phyloP scores from a whole-genome alignment of 2,888 invertebrate genomes.

The Seira sanloemensis region DNA sequence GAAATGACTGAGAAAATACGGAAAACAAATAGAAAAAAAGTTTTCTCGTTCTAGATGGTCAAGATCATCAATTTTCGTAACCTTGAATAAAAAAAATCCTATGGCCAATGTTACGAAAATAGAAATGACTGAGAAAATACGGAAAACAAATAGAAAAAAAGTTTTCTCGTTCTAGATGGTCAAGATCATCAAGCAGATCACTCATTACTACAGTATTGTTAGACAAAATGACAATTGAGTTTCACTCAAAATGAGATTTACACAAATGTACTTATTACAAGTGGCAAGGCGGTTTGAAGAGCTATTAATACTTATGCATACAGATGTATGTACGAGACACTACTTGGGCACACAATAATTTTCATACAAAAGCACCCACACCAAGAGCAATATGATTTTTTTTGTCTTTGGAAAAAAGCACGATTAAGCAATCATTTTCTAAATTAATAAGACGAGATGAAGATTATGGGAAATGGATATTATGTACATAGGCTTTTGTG shows the following conservation, averaged over 20 bases:
- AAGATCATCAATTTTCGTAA: constrained; percentile 46
- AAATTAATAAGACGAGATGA: no score
- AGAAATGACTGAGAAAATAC: constrained; percentile 54
- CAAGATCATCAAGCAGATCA: constrained; percentile 33
- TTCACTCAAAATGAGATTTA: no score
- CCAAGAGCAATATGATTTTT: neutral
- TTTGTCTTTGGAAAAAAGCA: constrained; percentile 19
- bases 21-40: constrained; percentile 50
- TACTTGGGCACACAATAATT: neutral
- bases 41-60: constrained; percentile 30
- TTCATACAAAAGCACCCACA: neutral
- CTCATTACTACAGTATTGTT: neutral
- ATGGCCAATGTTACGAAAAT: constrained; percentile 45
- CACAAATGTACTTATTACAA: no score
- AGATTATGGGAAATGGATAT: no score
- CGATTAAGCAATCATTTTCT: constrained; percentile 42
- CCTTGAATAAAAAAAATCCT: constrained; percentile 42
- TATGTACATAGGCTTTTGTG: neutral
- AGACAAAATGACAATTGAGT: no score
- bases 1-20: constrained; percentile 53
- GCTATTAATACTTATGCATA: neutral
- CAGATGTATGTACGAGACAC: neutral
- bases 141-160: constrained; percentile 50
- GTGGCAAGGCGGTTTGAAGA: no score
- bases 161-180: constrained; percentile 30